Evolutionary conservation across 2,113 vertebrate genomes (phyloP), one percentile per base, ranked within the genome.

Genomic region (Nycticorax nycticorax): DNA sequence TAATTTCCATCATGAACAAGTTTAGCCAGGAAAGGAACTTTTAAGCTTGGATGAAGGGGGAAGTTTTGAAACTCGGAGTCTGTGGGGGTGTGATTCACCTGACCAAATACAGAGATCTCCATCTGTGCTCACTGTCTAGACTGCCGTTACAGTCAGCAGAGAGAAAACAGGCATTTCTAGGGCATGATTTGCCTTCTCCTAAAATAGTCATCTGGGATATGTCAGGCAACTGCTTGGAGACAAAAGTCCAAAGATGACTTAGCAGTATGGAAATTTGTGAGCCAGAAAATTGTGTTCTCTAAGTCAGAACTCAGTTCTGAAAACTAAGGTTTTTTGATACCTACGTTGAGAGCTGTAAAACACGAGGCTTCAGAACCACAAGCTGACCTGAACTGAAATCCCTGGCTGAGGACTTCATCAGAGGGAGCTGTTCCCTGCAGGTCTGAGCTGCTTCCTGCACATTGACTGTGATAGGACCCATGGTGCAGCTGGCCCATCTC

Each of bases 141-240:
- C 96, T 94, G 93, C 66, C 4, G 10, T 89, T 94, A 69, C 88
- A 97, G 94, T 96, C 94, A 94, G 92, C 93, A 89, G 69, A 91
- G 89, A 75, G 92, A 88, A 96, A 97, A 79, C 77, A 88, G 96
- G 84, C 96, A 79, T 96, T 97, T 97, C 96, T 96, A 82, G 92
- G 92, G 81, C 92, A 97, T 95, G 92, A 95, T 95, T 96, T 96
- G 69, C 78, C 84, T 87, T 93, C 94, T 96, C 87, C 94, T 88
- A 82, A 95, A 96, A 96, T 89, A 96, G 92, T 84, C 57, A 76
- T 93, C 81, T 95, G 93, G 94, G 90, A 94, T 92, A 94, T 92
- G 89, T 85, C 82, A 94, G 90, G 85, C 92, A 94, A 94, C 86
- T 91, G 80, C 95, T 81, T 94, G 76, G 91, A 93, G 80, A 93